A percentile compares a stretch with the other conserved stretches of the same genome.
phyloP scores from a whole-genome alignment of 2,113 vertebrate genomes.

The Callocephalon fimbriatum region DNA sequence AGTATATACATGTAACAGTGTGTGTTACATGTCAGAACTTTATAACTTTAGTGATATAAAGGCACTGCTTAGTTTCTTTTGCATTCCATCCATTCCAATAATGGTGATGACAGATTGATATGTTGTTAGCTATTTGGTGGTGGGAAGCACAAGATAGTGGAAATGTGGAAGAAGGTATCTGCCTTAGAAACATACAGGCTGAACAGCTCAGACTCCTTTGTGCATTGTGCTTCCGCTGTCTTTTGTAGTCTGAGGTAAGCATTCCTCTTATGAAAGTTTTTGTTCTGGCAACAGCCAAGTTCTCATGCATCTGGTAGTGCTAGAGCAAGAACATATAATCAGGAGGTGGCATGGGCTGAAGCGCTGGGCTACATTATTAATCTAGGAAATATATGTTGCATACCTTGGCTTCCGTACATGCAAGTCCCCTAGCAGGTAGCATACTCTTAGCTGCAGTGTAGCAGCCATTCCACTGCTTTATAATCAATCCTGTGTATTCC shows the following conservation, averaged over 20 bases:
- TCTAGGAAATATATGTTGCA: not conserved
- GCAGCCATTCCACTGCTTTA: not conserved
- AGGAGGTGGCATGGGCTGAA: rapidly evolving
- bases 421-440: not conserved
- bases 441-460: not conserved
- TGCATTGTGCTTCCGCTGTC: not conserved
- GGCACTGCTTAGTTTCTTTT: not conserved
- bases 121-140: not conserved
- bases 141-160: not conserved
- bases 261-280: not conserved
- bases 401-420: not conserved
- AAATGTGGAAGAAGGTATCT: not conserved
- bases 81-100: not conserved
- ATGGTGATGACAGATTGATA: not conserved
- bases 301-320: not conserved
- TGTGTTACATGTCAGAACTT: not conserved
- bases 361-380: not conserved
- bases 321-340: not conserved
- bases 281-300: not conserved
- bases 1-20: not conserved
- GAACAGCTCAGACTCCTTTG: not conserved
- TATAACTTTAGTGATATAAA: not conserved
- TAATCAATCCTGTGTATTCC: not conserved
- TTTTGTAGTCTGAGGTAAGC: not conserved
- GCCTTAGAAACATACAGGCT: rapidly evolving